Base-by-base conservation (phyloP, 1,140 invertebrate genomes). In the Drosophila pandora region DNA sequence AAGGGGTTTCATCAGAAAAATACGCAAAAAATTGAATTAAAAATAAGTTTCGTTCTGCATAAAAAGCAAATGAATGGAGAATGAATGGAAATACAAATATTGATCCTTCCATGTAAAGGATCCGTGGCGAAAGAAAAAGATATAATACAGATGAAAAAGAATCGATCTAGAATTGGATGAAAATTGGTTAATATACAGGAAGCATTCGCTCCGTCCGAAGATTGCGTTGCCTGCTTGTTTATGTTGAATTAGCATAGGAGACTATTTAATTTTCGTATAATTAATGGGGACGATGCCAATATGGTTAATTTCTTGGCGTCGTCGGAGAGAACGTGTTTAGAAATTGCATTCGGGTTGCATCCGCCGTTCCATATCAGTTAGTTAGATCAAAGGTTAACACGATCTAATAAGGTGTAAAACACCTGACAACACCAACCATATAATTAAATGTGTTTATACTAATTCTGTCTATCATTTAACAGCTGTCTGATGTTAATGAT, bases 381-480 rank as follows among this genome's bases (percentile, higher is more conserved):
- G 63, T 67, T 67, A 67, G 63, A 67, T 67, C 41, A 72, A 73
- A 73, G 69, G 69, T 54, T 73, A 72, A 73, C 69, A 71, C 69
- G 68, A 73, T 72, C 70, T 73, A 73, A 73, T 73, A 72, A 73
- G 70, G 70, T 73, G 68, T 72, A 73, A 73, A 73, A 73, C 70
- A 73, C 70, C 70, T 73, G 70, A 73, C 68, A 73, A 72, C 69
- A 48, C 65, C 59, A 71, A 72, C 70, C 70, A 72, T 73, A 72
- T 73, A 73, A 73, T 73, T 73, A 73, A 73, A 72, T 53, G 70
- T 73, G 70, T 73, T 73, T 73, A 73, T 71, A 62, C 70, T 73
- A 73, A 73, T 73, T 73, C 70, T 54, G 70, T 72, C 70, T 73
- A 72, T 73, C 70, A 73, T 73, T 73, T 73, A 73, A 72, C 70